Evolutionary conservation across 2,888 invertebrate genomes (phyloP).

Genomic region (Thysanoteuthis rhombus): DNA sequence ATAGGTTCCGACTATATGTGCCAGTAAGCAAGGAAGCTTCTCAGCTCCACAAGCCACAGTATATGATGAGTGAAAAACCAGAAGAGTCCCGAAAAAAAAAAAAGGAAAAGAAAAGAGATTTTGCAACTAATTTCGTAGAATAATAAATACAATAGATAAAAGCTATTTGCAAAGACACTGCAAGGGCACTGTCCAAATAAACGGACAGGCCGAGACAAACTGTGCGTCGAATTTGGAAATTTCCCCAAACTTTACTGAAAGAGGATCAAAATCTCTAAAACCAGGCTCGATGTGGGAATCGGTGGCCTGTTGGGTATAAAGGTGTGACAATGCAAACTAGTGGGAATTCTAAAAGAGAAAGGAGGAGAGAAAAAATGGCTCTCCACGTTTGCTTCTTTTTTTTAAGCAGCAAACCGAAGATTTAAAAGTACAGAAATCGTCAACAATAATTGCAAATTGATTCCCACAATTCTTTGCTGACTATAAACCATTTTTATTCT

Average conservation of each 20-base stretch:
- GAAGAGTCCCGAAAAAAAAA: too few species aligned
- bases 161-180: slow-evolving; percentile 12
- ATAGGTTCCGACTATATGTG: background rate
- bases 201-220: background rate
- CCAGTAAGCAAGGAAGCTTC: background rate
- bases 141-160: background rate
- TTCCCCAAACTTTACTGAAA: background rate
- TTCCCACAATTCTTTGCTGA: background rate
- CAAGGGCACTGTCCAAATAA: background rate
- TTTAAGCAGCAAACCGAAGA: background rate
- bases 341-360: background rate
- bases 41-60: background rate
- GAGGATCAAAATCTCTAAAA: background rate
- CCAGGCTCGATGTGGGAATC: background rate
- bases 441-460: background rate
- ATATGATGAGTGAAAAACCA: background rate
- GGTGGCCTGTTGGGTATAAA: background rate
- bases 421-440: background rate
- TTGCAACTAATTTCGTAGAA: background rate
- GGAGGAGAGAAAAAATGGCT: background rate
- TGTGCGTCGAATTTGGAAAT: background rate
- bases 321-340: slow-evolving; percentile 12
- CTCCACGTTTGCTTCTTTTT: background rate
- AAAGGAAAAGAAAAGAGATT: background rate
- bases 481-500: background rate